Percentiles rank a stretch among this genome's conserved stretches.
phyloP scores from a whole-genome alignment of 2,888 invertebrate genomes.

The Acrocera orbiculus region DNA sequence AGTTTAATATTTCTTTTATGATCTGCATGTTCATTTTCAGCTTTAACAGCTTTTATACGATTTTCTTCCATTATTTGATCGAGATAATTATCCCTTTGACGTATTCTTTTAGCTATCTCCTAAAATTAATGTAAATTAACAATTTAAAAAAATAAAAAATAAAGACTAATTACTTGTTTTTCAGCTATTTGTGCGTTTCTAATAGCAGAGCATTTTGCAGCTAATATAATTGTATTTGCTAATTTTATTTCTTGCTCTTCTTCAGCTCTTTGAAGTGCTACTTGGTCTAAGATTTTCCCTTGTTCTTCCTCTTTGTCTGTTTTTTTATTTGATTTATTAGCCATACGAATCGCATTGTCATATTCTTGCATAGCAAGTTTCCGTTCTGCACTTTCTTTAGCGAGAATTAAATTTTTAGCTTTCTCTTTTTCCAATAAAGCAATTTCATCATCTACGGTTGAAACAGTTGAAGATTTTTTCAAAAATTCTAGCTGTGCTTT shows the following conservation, averaged over 20 bases:
- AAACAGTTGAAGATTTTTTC: conserved; percentile 39
- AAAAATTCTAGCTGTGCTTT: conserved; percentile 41
- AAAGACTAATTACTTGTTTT: conserved; percentile 20
- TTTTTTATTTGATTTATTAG: too few relatives aligned
- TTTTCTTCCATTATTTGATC: conserved; percentile 25
- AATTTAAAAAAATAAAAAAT: not conserved
- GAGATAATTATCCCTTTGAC: conserved; percentile 24
- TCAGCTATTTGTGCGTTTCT: conserved; percentile 67
- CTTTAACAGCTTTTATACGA: conserved; percentile 20
- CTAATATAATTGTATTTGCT: conserved; percentile 61
- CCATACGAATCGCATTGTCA: conserved; percentile 22
- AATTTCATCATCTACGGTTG: conserved; percentile 33
- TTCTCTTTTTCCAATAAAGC: conserved; percentile 31
- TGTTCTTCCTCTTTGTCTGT: conserved; percentile 34
- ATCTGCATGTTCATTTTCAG: conserved; percentile 22
- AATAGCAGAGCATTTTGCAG: conserved; percentile 70
- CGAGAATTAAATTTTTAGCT: conserved; percentile 31
- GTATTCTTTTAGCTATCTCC: conserved; percentile 21
- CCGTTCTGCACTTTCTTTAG: conserved; percentile 39
- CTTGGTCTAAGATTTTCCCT: conserved; percentile 37
- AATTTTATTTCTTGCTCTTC: conserved; percentile 45
- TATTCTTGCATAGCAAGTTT: conserved; percentile 36
- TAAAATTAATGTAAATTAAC: conserved; percentile 5
- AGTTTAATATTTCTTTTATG: conserved; percentile 17
- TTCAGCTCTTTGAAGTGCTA: conserved; percentile 28